Base-by-base conservation (phyloP, 2,113 vertebrate species). In the Lepisosteus oculatus region DNA sequence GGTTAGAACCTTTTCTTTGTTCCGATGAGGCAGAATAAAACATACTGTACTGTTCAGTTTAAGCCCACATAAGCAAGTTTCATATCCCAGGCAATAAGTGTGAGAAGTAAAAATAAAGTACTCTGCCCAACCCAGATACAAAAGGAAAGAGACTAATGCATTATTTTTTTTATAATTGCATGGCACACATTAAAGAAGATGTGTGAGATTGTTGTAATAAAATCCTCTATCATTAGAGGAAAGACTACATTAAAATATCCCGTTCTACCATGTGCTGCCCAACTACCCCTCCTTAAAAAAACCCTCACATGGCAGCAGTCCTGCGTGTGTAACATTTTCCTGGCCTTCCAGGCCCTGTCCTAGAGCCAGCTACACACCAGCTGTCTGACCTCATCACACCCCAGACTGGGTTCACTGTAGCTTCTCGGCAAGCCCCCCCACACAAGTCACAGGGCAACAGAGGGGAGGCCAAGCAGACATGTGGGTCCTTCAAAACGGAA, bases 371-470 rank as follows among this genome's bases (percentile, higher is more conserved):
- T 59, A 13, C 57, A 14, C 3, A 59, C 57, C 57, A 59, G 57
- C 57, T 59, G 57, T 59, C 57, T 59, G 57, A 59, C 57, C 57
- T 59, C 57, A 59, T 59, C 13, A 59, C 57, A 11, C 47, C 47
- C 47, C 47, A 5, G 5, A 59, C 57, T 55, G 55, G 55, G 55
- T 13, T 59, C 13, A 4, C 3, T 15, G 57, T 14, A 13, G 5
- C 14, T n/a, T 59, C 13, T 59, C 5, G 5, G 13, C n/a, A 13
- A 59, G 29, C 29, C 29, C 29, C 29, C 29, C 29, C 29, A 29
- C 29, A 29, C 29, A 29, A 29, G 29, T 29, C 29, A 2, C 29
- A 29, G 29, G 29, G 29, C 29, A 29, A 29, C 29, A 29, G 29
- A 29, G 29, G 47, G 9, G 47, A 51, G 9, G 47, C 47, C 47